phyloP scores from a whole-genome alignment of 1,140 invertebrate genomes.

The Copidosoma floridanum region DNA sequence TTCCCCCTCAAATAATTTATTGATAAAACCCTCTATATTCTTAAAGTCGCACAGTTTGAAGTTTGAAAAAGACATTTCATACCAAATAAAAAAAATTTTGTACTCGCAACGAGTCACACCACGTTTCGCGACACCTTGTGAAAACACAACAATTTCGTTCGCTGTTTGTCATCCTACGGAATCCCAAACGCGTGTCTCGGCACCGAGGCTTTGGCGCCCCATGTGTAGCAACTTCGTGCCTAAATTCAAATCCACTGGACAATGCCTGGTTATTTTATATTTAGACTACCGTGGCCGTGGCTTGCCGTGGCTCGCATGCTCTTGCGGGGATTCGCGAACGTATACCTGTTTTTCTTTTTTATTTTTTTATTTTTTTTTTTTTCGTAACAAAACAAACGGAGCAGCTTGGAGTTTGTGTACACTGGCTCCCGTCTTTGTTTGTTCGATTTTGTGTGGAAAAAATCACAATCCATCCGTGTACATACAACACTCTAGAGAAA shows the following conservation, averaged over 20 bases:
- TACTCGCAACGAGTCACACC: neutral
- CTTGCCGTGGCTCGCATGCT: too few species aligned
- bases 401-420: slow-evolving; percentile 3
- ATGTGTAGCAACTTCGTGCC: neutral
- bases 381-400: neutral
- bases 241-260: slow-evolving; percentile 23
- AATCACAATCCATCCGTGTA: too few species aligned
- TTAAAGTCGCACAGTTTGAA: too few species aligned
- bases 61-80: neutral
- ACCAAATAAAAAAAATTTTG: neutral
- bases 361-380: slow-evolving; percentile 6
- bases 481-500: too few species aligned
- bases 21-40: too few species aligned
- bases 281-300: neutral
- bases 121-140: too few species aligned
- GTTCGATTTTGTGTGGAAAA: neutral
- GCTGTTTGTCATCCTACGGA: neutral
- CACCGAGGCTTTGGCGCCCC: neutral
- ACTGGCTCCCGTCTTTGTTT: neutral
- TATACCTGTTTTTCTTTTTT: too few species aligned
- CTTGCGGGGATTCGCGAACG: too few species aligned
- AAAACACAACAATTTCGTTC: neutral
- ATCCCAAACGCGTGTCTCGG: slow-evolving; percentile 12
- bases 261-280: slow-evolving; percentile 4
- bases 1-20: too few species aligned